Base-by-base conservation (phyloP, 2,797 vertebrate species). In the Distichodus sexfasciatus region DNA sequence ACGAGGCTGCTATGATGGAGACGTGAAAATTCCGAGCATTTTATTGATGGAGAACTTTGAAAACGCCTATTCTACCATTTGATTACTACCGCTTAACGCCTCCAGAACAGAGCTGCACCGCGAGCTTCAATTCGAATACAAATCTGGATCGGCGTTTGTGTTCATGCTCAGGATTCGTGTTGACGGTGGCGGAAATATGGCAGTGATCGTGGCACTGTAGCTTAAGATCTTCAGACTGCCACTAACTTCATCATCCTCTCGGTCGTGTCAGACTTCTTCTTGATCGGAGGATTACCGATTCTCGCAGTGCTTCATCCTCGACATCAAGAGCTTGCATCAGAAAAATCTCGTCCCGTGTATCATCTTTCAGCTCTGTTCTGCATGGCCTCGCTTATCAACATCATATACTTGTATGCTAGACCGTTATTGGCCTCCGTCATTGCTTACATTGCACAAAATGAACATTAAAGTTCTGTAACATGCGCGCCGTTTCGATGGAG, bases 161-260 rank as follows among this genome's bases (percentile, higher is more conserved):
- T n/a, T n/a, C n/a, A n/a, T 46, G 17, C 58, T 46, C 28, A 26
- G 35, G 17, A 4, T 69, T n/a, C 48, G 31, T 64, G 28, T 74
- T n/a, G 44, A 10, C 65, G 36, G 50, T 68, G 12, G 47, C 17
- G 63, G 58, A 50, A 68, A 74, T 69, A 23, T 36, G 43, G 5
- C 64, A 21, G 59, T 69, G n/a, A 74, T 74, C 44, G 58, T 23
- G 57, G 68, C 21, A 21, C 6, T 0, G 6, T 38, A 40, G 62
- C 46, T 29, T 68, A 66, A 26, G 29, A 66, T 7, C 46, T 74
- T 9, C 58, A 31, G 17, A 61, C 47, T 2, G 38, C 47, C 0
- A 40, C 67, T 15, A 75, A 75, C 26, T 29, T 75, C 4, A 6
- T 75, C n/a, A 46, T 61, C n/a, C 26, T 75, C 68, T 2, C 14